A percentile compares a stretch with the other conserved stretches of the same genome.
Conservation (phyloP, 2,888 invertebrate species). For the Boloria euphrosyne region DNA sequence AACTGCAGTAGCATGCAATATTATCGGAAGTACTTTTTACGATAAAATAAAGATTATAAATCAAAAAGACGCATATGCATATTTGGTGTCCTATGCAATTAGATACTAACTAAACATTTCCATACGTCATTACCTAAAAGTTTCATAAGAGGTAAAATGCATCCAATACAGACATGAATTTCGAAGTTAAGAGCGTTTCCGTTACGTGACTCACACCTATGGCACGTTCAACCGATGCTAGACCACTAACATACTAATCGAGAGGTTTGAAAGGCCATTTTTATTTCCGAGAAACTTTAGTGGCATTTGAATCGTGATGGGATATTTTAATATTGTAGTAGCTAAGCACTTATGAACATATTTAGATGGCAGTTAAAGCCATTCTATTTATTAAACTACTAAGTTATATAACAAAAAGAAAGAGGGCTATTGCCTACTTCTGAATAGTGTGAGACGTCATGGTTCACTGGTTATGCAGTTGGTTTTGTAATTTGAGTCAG, state of each 20-base stretch:
- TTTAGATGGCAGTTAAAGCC: neutral
- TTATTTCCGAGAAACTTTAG: conserved; percentile 56
- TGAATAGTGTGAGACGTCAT: conserved; percentile 21
- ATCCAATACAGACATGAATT: conserved; percentile 46
- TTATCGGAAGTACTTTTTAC: no score
- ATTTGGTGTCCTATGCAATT: no score
- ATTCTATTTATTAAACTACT: no score
- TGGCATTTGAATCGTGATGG: conserved; percentile 48
- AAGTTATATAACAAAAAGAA: neutral
- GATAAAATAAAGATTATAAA: no score
- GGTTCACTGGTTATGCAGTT: conserved; percentile 35
- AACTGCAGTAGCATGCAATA: no score
- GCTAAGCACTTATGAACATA: neutral
- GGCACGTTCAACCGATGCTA: conserved; percentile 71
- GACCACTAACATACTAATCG: conserved; percentile 75
- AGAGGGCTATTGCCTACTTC: conserved; percentile 12
- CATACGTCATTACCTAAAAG: conserved; percentile 21
- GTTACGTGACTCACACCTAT: conserved; percentile 79
- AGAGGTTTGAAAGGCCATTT: conserved; percentile 59
- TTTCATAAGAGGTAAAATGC: conserved; percentile 31
- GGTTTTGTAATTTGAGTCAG: conserved; percentile 46
- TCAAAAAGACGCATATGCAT: no score
- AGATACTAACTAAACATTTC: no score
- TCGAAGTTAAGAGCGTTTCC: conserved; percentile 73
- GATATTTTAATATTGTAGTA: conserved; percentile 23